Evolutionary conservation across 2,797 vertebrate species (phyloP), one percentile per base, ranked within the genome.

Genomic region (Rhinophrynus dorsalis): DNA sequence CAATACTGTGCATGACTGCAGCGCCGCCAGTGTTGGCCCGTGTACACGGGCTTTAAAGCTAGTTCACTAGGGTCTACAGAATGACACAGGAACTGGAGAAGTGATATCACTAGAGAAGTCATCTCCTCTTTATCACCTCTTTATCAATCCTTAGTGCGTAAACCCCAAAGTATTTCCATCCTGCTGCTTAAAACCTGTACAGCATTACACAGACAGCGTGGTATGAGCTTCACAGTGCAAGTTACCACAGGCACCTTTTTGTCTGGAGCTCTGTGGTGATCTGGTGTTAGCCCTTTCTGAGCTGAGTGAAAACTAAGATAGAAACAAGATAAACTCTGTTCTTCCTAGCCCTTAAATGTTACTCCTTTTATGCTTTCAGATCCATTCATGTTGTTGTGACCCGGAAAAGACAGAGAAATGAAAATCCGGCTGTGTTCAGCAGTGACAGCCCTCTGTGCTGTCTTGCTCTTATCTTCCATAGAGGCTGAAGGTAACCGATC

Each of bases 401-500:
- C 73, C 85, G 81, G 78, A 67, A 76, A 76, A 85, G 80, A 79
- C 59, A 74, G 83, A 81, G 88, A 85, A 82, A 98, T 97, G 96
- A 93, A 90, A 92, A 92, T 83, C 80, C 85, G 89, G 78, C 86
- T 98, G 81, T 90, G 77, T 80, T 77, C 88, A 79, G 90, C 79
- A 79, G 88, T 84, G 13, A 83, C 87, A 75, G 88, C 89, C 79
- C 75, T 94, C 66, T 90, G 94, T 77, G 88, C 87, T 65, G 87
- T 83, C 65, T 1, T 94, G 75, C 81, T 94, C 76, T 83, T 98
- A 77, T 90, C 87, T 78, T 90, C 88, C 77, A 85, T 83, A 69
- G 86, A 89, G 81, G 95, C 94, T 80, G 94, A 98, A 96, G 94
- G 92, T 98, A 96, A 93, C 81, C 67, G 74, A 76, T 72, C 77